Conservation (phyloP, 2,113 vertebrate species). For the Nesospiza acunhae region DNA sequence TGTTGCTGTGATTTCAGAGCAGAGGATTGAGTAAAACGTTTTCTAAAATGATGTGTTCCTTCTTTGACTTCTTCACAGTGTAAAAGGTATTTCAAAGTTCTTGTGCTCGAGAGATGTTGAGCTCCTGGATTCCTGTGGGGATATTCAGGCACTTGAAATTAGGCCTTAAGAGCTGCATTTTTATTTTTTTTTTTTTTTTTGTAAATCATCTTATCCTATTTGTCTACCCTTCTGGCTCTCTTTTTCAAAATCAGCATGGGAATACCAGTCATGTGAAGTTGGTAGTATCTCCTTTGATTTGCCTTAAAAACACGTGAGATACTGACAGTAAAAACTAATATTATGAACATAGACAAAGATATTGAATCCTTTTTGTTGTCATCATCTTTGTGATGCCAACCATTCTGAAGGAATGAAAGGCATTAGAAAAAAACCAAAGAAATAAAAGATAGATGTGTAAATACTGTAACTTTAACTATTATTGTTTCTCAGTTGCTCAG, state of each 20-base stretch:
- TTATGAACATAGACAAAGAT: neutral
- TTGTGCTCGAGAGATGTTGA: neutral
- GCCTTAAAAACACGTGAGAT: neutral
- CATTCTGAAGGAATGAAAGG: neutral
- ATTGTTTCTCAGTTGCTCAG: neutral
- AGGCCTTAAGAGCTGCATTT: neutral
- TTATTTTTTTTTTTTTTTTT: neutral
- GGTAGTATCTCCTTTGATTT: neutral
- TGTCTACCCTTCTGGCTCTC: neutral
- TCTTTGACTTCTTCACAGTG: neutral
- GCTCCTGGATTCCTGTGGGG: neutral
- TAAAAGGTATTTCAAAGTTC: neutral
- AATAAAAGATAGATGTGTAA: neutral
- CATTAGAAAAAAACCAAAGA: neutral
- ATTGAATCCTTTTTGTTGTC: neutral
- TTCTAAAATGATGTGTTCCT: neutral
- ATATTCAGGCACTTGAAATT: neutral
- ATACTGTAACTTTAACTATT: neutral
- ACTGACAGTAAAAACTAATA: neutral
- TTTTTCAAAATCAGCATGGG: neutral
- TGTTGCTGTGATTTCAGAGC: neutral
- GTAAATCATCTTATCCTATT: neutral
- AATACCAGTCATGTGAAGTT: neutral
- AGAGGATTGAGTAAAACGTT: neutral
- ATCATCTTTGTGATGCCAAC: neutral